Percentiles rank a stretch among this genome's conserved stretches.
These are phyloP conservation scores for Drosophila ambigua DNA, from an alignment of 1,140 invertebrate species.

Conservation along the genomic window DNA sequence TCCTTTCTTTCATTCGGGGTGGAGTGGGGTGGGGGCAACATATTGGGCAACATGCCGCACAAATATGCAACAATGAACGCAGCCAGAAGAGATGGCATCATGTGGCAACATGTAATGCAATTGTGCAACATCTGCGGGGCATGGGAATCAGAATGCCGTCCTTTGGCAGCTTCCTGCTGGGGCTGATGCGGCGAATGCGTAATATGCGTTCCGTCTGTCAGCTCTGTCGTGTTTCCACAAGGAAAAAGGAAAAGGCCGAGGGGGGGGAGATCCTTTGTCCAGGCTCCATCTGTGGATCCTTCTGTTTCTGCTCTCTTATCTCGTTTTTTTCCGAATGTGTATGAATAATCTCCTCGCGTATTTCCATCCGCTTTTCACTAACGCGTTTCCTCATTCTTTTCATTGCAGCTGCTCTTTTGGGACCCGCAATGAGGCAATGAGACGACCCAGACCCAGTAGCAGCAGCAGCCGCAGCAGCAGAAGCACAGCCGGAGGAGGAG, in stretches of 20 bases:
- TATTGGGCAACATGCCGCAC: slow-evolving; percentile 67
- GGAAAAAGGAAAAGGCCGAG: slow-evolving; percentile 1
- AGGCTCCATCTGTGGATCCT: slow-evolving; percentile 18
- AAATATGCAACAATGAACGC: slow-evolving; percentile 52
- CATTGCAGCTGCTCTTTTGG: slow-evolving; percentile 53
- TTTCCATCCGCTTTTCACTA: slow-evolving; percentile 40
- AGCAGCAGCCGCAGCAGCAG: slow-evolving; percentile 21
- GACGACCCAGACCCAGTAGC: slow-evolving; percentile 21
- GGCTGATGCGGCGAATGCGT: slow-evolving; percentile 61
- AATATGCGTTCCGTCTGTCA: slow-evolving; percentile 36
- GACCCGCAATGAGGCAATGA: slow-evolving; percentile 53
- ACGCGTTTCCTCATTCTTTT: slow-evolving; percentile 26
- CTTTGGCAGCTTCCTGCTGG: slow-evolving; percentile 11
- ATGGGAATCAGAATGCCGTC: slow-evolving; percentile 32
- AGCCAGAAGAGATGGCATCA: slow-evolving; percentile 13
- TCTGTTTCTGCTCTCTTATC: neutral
- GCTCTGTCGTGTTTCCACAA: slow-evolving; percentile 30
- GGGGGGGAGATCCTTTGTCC: slow-evolving; percentile 24
- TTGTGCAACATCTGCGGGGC: slow-evolving; percentile 71
- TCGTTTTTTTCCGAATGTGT: slow-evolving; percentile 11
- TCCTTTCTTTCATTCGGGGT: slow-evolving; percentile 8
- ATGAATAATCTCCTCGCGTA: slow-evolving; percentile 56
- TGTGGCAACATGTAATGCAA: slow-evolving; percentile 73
- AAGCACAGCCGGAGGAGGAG: neutral
- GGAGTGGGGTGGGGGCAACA: slow-evolving; percentile 23